phyloP scores from a whole-genome alignment of 2,113 vertebrate genomes.

The Microtus pennsylvanicus region DNA sequence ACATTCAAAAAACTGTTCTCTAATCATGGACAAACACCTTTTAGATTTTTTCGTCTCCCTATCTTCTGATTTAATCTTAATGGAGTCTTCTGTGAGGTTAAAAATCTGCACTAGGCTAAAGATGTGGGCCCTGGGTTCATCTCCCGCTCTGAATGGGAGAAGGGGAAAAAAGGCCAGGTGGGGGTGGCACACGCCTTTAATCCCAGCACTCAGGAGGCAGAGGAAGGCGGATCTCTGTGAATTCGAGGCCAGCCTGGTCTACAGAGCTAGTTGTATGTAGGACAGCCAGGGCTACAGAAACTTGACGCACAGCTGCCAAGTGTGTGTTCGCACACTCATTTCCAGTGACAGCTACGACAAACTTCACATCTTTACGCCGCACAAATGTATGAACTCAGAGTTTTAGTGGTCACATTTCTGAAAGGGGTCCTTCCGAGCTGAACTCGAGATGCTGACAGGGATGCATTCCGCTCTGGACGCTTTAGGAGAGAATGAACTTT shows the following conservation, averaged over 20 bases:
- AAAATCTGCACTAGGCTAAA: neutral
- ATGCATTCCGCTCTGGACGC: neutral
- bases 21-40: too few relatives aligned
- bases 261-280: neutral
- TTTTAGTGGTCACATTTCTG: neutral
- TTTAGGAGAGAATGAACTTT: neutral
- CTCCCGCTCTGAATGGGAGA: neutral
- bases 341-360: neutral
- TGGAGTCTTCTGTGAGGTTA: neutral
- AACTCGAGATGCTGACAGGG: neutral
- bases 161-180: neutral
- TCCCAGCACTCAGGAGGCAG: neutral
- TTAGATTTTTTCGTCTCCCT: too few relatives aligned
- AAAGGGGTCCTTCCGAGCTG: neutral
- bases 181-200: too few relatives aligned
- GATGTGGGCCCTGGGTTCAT: neutral
- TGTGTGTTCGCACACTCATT: accelerated
- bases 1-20: too few relatives aligned
- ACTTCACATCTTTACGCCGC: neutral
- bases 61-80: too few relatives aligned
- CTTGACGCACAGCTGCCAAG: neutral
- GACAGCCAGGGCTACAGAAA: neutral
- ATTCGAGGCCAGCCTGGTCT: too few relatives aligned
- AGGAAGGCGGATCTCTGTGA: neutral
- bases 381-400: neutral